Conservation (phyloP, 1,140 invertebrate genomes). For the Tetramorium parvispinum region DNA sequence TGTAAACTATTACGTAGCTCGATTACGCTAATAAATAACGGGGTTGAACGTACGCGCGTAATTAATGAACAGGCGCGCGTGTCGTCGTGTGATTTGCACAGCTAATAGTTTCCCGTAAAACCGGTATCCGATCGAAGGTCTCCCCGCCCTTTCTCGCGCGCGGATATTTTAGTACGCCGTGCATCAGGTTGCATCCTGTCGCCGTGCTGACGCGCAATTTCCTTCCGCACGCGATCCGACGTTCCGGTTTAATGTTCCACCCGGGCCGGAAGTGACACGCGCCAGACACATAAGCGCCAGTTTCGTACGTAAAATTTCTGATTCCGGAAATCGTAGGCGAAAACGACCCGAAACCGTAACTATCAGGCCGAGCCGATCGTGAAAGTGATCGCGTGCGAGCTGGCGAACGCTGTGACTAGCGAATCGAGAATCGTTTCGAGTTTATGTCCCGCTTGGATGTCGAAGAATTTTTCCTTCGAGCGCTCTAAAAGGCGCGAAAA, state of each 20-base stretch:
- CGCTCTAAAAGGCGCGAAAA: slow-evolving; percentile 27
- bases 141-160: slow-evolving; percentile 25
- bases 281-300: slow-evolving; percentile 54
- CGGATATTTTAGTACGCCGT: slow-evolving; percentile 47
- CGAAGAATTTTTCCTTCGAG: slow-evolving; percentile 9
- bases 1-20: not conserved
- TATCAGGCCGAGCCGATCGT: slow-evolving; percentile 38
- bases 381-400: slow-evolving; percentile 32
- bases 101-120: slow-evolving; percentile 60
- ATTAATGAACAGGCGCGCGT: slow-evolving; percentile 43
- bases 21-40: slow-evolving; percentile 52
- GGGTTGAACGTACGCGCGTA: slow-evolving; percentile 15
- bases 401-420: not conserved
- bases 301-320: slow-evolving; percentile 61
- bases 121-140: slow-evolving; percentile 25
- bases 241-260: slow-evolving; percentile 68
- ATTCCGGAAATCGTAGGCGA: slow-evolving; percentile 56
- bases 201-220: slow-evolving; percentile 18
- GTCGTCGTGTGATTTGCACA: slow-evolving; percentile 52
- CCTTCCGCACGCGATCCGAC: slow-evolving; percentile 39
- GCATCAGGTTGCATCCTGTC: slow-evolving; percentile 55
- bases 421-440: not conserved
- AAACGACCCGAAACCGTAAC: slow-evolving; percentile 44
- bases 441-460: not conserved
- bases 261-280: slow-evolving; percentile 7